phyloP scores from a whole-genome alignment of 2,888 invertebrate species.

The Drosophila histrio region DNA sequence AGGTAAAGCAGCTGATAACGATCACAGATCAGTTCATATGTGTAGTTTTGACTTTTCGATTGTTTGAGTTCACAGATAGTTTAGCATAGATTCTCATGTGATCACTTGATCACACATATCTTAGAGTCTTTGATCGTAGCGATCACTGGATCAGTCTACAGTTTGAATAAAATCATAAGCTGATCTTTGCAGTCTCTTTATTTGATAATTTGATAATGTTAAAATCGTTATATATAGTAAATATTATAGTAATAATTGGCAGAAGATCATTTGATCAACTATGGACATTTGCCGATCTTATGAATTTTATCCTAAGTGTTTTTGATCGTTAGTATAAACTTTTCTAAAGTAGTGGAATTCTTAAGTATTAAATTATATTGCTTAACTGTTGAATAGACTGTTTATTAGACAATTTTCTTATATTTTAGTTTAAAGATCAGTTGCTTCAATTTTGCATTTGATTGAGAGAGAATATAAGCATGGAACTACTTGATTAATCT shows the following conservation, averaged over 20 bases:
- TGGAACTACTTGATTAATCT: too few relatives aligned
- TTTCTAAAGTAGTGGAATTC: background rate
- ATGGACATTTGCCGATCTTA: background rate
- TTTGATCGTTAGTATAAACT: background rate
- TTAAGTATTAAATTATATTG: too few relatives aligned
- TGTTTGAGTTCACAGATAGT: background rate
- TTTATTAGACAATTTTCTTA: too few relatives aligned
- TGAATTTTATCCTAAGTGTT: background rate
- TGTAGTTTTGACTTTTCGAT: background rate
- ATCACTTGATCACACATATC: background rate
- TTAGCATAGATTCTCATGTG: background rate
- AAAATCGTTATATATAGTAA: too few relatives aligned
- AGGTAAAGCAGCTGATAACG: constrained; percentile 3
- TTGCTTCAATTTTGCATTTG: too few relatives aligned
- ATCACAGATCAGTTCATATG: constrained; percentile 8
- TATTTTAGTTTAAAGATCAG: too few relatives aligned
- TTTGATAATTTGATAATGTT: background rate
- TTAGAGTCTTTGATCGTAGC: constrained; percentile 7
- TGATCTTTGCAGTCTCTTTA: background rate
- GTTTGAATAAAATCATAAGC: background rate
- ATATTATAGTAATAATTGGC: too few relatives aligned
- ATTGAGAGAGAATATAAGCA: too few relatives aligned
- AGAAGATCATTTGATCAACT: background rate
- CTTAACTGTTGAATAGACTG: too few relatives aligned
- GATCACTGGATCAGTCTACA: background rate